phyloP scores from a whole-genome alignment of 2,888 invertebrate species.

The Ennomos fuscantarius region DNA sequence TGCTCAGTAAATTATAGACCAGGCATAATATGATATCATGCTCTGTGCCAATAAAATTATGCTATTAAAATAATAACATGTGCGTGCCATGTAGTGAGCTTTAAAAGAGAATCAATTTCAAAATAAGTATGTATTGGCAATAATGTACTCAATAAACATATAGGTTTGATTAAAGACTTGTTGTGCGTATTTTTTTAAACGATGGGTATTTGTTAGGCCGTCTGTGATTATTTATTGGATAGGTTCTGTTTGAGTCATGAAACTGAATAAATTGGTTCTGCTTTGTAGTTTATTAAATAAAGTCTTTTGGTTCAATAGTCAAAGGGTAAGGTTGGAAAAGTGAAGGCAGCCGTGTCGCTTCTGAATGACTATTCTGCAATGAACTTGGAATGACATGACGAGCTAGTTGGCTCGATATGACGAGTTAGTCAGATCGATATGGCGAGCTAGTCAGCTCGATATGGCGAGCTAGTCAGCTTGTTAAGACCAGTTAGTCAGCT shows the following conservation, averaged over 20 bases:
- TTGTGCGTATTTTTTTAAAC: constrained; percentile 3
- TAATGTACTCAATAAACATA: constrained; percentile 15
- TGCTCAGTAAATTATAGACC: constrained; percentile 47
- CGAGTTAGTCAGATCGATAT: too few relatives aligned
- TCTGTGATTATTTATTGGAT: not conserved
- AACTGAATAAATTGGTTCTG: not conserved
- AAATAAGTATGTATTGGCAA: constrained; percentile 27
- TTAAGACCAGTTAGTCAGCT: too few relatives aligned
- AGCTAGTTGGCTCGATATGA: too few relatives aligned
- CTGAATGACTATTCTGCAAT: too few relatives aligned
- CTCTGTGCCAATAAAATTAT: constrained; percentile 51
- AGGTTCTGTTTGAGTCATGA: not conserved
- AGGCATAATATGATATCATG: constrained; percentile 38
- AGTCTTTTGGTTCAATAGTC: too few relatives aligned
- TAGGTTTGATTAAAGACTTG: constrained; percentile 13
- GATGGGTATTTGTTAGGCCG: not conserved
- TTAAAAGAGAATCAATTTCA: constrained; percentile 41
- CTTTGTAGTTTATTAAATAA: too few relatives aligned
- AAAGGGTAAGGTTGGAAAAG: too few relatives aligned
- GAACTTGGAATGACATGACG: too few relatives aligned
- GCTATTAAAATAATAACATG: constrained; percentile 45
- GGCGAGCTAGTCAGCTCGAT: too few relatives aligned
- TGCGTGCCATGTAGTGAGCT: constrained; percentile 37
- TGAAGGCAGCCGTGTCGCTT: too few relatives aligned
- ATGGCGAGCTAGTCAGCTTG: too few relatives aligned